Conservation (phyloP, 2,113 vertebrate species). For the Pelodiscus sinensis region DNA sequence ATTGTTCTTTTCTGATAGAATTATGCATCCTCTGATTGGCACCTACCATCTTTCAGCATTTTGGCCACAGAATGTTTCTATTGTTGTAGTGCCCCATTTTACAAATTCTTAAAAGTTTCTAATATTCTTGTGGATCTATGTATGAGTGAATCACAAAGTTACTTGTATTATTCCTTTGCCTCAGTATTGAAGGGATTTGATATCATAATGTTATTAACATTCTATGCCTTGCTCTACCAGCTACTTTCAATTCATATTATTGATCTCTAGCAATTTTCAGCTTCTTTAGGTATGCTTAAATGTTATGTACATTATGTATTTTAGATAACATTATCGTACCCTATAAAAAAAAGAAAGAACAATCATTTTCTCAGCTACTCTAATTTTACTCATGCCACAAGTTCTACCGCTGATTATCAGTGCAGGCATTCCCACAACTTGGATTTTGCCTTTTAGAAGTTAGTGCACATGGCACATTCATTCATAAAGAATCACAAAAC, state of each 20-base stretch:
- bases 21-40: rapidly evolving
- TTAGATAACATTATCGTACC: not conserved
- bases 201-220: not conserved
- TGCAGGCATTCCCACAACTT: not conserved
- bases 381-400: not conserved
- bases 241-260: not conserved
- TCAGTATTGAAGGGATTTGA: not conserved
- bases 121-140: not conserved
- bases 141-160: not conserved
- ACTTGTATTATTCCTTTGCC: not conserved
- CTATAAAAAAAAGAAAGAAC: not conserved
- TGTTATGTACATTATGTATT: not conserved
- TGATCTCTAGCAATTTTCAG: not conserved
- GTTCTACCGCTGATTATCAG: not conserved
- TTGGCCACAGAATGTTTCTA: not conserved
- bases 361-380: not conserved
- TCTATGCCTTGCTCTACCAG: not conserved
- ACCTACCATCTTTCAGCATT: not conserved
- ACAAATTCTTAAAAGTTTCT: not conserved
- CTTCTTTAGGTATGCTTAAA: not conserved
- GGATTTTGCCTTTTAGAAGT: not conserved
- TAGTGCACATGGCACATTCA: not conserved
- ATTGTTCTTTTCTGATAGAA: not conserved
- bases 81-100: not conserved
- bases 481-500: not conserved